Conservation (phyloP, 1,140 invertebrate species). For the Periplaneta americana region DNA sequence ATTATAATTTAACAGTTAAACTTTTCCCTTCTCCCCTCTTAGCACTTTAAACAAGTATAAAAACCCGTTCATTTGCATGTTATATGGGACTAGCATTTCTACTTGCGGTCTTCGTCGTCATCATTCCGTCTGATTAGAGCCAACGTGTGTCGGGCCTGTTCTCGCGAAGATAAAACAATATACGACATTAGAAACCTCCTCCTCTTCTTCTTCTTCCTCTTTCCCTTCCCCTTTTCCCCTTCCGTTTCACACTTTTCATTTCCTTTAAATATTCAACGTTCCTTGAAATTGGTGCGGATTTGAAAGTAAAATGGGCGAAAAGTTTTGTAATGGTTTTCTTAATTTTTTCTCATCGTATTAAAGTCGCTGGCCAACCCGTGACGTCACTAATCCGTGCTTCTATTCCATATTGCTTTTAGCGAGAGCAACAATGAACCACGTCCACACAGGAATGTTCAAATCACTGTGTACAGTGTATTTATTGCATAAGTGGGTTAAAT, state of each 20-base stretch:
- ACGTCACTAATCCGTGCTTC: neutral
- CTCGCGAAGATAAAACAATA: neutral
- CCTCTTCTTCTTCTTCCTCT: neutral
- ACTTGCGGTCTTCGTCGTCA: neutral
- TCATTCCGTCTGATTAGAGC: neutral
- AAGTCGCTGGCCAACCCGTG: neutral
- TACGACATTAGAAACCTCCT: neutral
- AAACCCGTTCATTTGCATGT: neutral
- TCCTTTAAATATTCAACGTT: slow-evolving; percentile 8
- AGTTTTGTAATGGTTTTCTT: slow-evolving; percentile 11
- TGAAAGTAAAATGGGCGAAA: slow-evolving; percentile 12
- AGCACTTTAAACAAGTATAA: neutral
- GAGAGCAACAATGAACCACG: neutral
- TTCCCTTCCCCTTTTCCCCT: neutral
- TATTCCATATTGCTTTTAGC: neutral
- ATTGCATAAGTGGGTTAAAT: too few relatives aligned
- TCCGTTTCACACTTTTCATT: neutral
- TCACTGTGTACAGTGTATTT: too few relatives aligned
- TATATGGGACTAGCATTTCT: neutral
- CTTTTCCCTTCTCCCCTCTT: neutral
- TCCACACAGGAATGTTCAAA: too few relatives aligned
- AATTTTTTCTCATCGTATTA: slow-evolving; percentile 3
- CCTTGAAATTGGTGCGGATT: slow-evolving; percentile 3
- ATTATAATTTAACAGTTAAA: neutral
- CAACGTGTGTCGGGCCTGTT: neutral